These are phyloP conservation scores for Ictidomys tridecemlineatus DNA, from an alignment of 2,113 vertebrate genomes.

Conservation along the genomic window DNA sequence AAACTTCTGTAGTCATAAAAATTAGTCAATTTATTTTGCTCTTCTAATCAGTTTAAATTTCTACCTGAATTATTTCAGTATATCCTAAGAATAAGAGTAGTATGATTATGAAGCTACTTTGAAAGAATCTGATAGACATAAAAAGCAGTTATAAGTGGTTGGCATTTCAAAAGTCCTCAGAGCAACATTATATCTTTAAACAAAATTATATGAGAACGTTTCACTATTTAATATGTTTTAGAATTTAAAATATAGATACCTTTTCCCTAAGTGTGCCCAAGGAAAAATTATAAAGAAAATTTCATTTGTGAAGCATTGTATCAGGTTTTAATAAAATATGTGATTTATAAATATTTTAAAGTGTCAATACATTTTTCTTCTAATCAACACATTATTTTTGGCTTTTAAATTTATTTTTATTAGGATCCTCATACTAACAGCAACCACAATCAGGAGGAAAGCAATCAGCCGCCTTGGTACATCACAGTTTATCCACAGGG, in stretches of 20 bases:
- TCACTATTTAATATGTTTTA: constrained; percentile 31
- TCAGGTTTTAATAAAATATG: constrained; percentile 48
- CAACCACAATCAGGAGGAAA: constrained; percentile 9
- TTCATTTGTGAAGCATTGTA: constrained; percentile 28
- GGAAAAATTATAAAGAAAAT: constrained; percentile 48
- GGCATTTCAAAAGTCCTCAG: constrained; percentile 35
- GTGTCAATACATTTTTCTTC: constrained; percentile 25
- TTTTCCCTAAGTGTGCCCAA: constrained; percentile 44
- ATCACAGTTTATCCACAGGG: constrained; percentile 80
- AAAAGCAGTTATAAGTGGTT: constrained; percentile 57
- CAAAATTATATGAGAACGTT: background rate
- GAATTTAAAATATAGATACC: constrained; percentile 33
- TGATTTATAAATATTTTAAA: constrained; percentile 42
- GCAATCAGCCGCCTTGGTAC: background rate
- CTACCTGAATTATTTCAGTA: constrained; percentile 77
- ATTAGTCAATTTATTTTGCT: constrained; percentile 68
- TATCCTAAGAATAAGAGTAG: constrained; percentile 61
- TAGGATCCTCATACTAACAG: background rate
- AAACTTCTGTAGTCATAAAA: constrained; percentile 78
- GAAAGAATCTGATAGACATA: constrained; percentile 53
- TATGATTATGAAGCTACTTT: constrained; percentile 66
- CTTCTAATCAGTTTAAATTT: constrained; percentile 73
- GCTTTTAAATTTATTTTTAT: constrained; percentile 47
- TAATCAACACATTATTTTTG: background rate
- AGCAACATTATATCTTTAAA: constrained; percentile 7